Conservation (phyloP, 2,797 vertebrate species). For the Labeo calbasu region DNA sequence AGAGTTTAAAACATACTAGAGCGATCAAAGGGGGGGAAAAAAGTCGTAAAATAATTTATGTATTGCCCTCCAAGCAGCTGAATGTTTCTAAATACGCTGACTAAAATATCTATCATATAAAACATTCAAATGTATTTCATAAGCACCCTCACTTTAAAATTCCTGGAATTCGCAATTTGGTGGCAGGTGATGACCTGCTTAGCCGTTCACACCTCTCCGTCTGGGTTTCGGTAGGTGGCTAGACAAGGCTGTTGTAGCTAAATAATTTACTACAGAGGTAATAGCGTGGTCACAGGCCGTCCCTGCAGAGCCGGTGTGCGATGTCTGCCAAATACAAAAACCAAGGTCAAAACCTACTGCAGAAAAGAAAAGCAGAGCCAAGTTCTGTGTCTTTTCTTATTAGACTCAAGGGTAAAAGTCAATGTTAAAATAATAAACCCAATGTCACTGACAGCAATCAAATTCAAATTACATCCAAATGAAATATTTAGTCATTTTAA, state of each 20-base stretch:
- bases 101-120: not conserved
- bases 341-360: slow-evolving; percentile 23
- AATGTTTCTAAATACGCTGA: slow-evolving; percentile 5
- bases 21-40: slow-evolving; percentile 7
- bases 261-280: slow-evolving; percentile 53
- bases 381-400: not conserved
- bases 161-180: not conserved
- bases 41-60: not conserved
- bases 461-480: slow-evolving; percentile 5
- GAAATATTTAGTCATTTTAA: slow-evolving; percentile 23
- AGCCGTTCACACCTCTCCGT: not conserved
- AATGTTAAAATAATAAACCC: slow-evolving; percentile 3
- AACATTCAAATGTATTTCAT: slow-evolving; percentile 6
- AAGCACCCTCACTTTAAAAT: not conserved
- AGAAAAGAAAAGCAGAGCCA: not conserved
- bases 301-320: slow-evolving; percentile 13
- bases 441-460: slow-evolving; percentile 19
- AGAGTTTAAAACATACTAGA: not conserved
- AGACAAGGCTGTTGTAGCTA: slow-evolving; percentile 36
- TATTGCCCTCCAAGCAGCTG: not conserved
- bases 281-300: slow-evolving; percentile 34
- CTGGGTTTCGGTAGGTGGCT: not conserved
- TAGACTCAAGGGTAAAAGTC: not conserved
- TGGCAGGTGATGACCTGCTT: slow-evolving; percentile 21
- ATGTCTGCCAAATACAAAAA: slow-evolving; percentile 21